Conservation (phyloP, 2,888 invertebrate genomes). For the Protodeltote pygarga region DNA sequence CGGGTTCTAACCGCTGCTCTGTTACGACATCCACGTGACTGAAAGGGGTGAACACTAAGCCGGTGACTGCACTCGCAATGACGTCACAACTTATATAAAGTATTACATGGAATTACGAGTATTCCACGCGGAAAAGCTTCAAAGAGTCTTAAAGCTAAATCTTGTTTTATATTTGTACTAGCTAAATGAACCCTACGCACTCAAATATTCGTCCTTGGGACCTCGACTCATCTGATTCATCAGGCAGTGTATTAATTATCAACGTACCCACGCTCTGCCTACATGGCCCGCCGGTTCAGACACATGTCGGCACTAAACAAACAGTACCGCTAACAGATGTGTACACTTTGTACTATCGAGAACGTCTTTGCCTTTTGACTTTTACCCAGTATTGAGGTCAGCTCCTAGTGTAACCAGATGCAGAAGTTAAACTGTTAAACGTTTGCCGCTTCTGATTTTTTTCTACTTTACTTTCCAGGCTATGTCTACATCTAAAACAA, state of each 20-base stretch:
- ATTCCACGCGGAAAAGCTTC: conserved; percentile 3
- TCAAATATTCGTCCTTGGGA: conserved; percentile 38
- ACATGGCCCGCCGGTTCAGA: conserved; percentile 27
- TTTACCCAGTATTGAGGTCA: too few species aligned
- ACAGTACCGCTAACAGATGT: conserved; percentile 9
- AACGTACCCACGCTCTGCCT: conserved; percentile 45
- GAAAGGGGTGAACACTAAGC: conserved; percentile 12
- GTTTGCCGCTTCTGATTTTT: too few species aligned
- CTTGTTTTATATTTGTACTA: conserved; percentile 4
- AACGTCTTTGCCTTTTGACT: too few species aligned
- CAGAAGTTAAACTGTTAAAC: too few species aligned
- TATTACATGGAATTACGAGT: conserved; percentile 15
- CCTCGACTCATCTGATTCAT: conserved; percentile 25
- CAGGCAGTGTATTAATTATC: conserved; percentile 36
- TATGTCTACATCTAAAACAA: too few species aligned
- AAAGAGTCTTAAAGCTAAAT: not conserved
- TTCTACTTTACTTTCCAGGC: too few species aligned
- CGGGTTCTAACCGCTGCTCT: not conserved
- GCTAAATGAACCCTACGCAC: conserved; percentile 26
- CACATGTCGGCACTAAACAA: conserved; percentile 8
- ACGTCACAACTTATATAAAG: conserved; percentile 10
- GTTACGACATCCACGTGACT: conserved; percentile 2
- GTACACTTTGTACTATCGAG: not conserved
- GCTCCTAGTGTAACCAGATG: not conserved
- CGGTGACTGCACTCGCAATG: conserved; percentile 12